Evolutionary conservation across 2,888 invertebrate genomes (phyloP).

Genomic region (Drymonia ruficornis): DNA sequence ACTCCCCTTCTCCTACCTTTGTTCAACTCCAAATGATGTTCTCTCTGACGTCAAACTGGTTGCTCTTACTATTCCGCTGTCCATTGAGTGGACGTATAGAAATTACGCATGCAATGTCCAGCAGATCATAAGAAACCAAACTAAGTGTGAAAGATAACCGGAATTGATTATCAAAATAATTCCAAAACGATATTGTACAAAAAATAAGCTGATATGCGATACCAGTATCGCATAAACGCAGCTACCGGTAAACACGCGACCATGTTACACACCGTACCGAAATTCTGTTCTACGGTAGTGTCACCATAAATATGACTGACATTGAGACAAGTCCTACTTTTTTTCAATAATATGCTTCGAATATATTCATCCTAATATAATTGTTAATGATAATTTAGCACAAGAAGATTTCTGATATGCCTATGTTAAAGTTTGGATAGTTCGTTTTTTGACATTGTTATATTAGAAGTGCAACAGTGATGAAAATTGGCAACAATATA

Average conservation of each 20-base stretch:
- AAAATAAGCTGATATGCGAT: conserved; percentile 8
- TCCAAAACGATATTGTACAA: conserved; percentile 2
- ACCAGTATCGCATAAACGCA: conserved; percentile 29
- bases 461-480: background rate
- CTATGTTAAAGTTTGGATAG: too few species aligned
- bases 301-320: background rate
- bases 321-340: background rate
- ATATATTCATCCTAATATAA: background rate
- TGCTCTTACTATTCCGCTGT: too few species aligned
- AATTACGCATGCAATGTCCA: too few species aligned
- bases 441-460: too few species aligned
- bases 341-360: background rate
- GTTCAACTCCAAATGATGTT: too few species aligned
- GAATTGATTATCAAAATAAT: conserved; percentile 1
- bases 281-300: conserved; percentile 17
- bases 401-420: too few species aligned
- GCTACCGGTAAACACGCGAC: conserved; percentile 42
- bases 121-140: too few species aligned
- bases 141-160: too few species aligned
- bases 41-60: too few species aligned
- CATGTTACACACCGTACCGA: conserved; percentile 14
- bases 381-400: too few species aligned
- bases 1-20: too few species aligned
- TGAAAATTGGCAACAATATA: background rate
- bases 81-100: too few species aligned